These are phyloP conservation scores for Fukomys damarensis DNA, from an alignment of 2,113 vertebrate species.

Conservation along the genomic window DNA sequence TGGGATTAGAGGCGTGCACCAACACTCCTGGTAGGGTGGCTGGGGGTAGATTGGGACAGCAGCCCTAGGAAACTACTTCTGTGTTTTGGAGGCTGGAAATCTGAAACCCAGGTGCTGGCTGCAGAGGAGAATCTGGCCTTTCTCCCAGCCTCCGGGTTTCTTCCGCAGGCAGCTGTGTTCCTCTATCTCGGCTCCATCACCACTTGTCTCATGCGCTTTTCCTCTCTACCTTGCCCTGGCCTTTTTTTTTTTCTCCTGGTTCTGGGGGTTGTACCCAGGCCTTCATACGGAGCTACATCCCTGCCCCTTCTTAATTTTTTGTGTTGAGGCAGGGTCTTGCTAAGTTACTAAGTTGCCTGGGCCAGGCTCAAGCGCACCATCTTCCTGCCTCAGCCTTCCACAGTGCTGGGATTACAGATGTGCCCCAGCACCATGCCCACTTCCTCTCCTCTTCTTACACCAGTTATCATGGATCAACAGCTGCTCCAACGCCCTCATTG, in stretches of 20 bases:
- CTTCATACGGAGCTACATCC: too few relatives aligned
- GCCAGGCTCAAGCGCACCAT: too few relatives aligned
- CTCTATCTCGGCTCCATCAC: background rate
- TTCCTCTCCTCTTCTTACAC: background rate
- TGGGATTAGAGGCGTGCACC: background rate
- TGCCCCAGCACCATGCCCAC: background rate
- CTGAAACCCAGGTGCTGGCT: background rate
- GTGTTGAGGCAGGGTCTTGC: too few relatives aligned
- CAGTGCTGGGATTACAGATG: too few relatives aligned
- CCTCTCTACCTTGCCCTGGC: background rate
- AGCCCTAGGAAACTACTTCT: background rate
- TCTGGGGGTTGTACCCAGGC: too few relatives aligned
- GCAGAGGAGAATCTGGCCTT: background rate
- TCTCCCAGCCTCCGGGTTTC: background rate
- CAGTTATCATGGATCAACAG: background rate
- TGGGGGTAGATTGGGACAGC: background rate
- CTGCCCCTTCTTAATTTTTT: background rate
- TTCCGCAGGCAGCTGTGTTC: background rate
- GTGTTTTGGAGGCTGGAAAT: background rate
- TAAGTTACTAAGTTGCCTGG: too few relatives aligned
- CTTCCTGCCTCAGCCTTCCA: too few relatives aligned
- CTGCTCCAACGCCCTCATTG: background rate
- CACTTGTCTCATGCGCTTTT: background rate
- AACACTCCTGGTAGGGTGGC: background rate
- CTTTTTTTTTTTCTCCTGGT: too few relatives aligned